Evolutionary conservation across 2,888 invertebrate genomes (phyloP), one percentile per base, ranked within the genome.

Genomic region (Phyllotreta striolata): DNA sequence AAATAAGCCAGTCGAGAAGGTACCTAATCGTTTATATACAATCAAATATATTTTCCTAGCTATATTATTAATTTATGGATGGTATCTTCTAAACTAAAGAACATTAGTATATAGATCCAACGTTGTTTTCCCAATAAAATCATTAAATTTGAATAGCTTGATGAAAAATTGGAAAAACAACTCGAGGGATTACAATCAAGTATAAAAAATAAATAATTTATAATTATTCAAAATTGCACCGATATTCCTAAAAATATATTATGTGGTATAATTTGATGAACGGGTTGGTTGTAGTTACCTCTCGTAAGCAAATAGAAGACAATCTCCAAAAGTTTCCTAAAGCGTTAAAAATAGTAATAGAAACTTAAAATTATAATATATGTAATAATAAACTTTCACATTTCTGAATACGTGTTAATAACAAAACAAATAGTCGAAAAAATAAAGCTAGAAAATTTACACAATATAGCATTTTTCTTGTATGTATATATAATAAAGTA

Each of bases 391-490:
- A 44, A 67, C 66, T 71, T 68, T 67, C 70, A 70, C 71, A 71
- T 65, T 47, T 67, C 61, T 65, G 64, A 59, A 64, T 69, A 70
- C 59, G 4, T 35, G 49, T 49, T 49, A 49, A 49, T 52, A 52
- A 52, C 52, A 69, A 63, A 65, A 63, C 63, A 66, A 69, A 67
- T 62, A 71, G 66, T 69, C 63, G 67, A 71, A n/a, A n/a, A n/a
- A 67, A 66, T 67, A 68, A 72, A 68, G 68, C 66, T 67, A 63
- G 70, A 67, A 69, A 74, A 73, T 73, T 70, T 74, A 76, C 74
- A 75, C 73, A 70, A 66, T 67, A 66, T 47, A 12, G 14, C 55
- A 61, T 52, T 46, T n/a, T 35, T 24, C 24, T 24, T 24, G 24
- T 24, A 12, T 24, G 24, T 24, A 12, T 41, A 44, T 54, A 57